These are phyloP conservation scores for Helicoverpa zea DNA, from an alignment of 1,140 invertebrate genomes.

Conservation along the genomic window DNA sequence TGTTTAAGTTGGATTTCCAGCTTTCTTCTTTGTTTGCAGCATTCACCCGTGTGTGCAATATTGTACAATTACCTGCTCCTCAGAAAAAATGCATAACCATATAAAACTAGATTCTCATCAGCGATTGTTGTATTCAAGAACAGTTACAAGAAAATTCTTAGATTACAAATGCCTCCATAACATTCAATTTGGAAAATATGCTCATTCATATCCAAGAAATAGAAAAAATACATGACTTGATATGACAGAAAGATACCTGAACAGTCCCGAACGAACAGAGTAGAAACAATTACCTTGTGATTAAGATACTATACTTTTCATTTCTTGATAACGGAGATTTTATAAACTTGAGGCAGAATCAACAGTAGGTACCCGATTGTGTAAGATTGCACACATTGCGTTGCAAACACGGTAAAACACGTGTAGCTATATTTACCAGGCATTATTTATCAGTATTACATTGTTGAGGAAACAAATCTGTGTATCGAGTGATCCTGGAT, in stretches of 20 bases:
- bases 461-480: constrained; percentile 32
- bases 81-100: constrained; percentile 6
- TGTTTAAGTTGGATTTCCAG: constrained; percentile 57
- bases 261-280: no score
- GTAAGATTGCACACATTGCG: constrained; percentile 48
- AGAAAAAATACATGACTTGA: no score
- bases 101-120: neutral
- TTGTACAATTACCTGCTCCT: neutral
- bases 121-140: neutral
- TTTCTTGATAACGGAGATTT: constrained; percentile 17
- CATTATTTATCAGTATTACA: constrained; percentile 14
- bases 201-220: no score
- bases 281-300: neutral
- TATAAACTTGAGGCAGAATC: constrained; percentile 29
- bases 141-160: no score
- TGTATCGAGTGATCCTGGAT: constrained; percentile 22
- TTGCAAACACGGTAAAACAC: neutral
- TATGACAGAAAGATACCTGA: no score
- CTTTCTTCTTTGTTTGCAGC: constrained; percentile 74
- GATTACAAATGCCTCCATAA: no score
- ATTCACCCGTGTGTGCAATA: constrained; percentile 42
- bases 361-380: constrained; percentile 54
- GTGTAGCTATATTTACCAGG: neutral
- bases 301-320: neutral
- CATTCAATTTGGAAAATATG: no score